A percentile compares a stretch with the other conserved stretches of the same genome.
phyloP scores from a whole-genome alignment of 2,113 vertebrate genomes.

The Sander vitreus region DNA sequence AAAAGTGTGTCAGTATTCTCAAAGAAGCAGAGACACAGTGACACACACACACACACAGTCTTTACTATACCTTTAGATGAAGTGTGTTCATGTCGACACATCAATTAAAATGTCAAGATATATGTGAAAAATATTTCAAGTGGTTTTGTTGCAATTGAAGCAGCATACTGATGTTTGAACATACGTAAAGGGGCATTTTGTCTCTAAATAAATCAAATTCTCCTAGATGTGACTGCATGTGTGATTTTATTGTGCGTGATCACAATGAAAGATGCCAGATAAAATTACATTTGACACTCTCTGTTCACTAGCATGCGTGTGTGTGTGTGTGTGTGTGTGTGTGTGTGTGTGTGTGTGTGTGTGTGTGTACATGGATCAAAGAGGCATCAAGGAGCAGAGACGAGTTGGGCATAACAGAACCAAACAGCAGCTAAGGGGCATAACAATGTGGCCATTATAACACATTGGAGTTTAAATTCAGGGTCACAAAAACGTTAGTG shows the following conservation, averaged over 20 bases:
- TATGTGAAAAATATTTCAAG: not conserved
- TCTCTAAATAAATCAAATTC: not conserved
- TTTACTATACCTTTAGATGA: not conserved
- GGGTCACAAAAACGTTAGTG: not conserved
- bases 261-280: not conserved
- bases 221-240: not conserved
- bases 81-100: not conserved
- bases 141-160: not conserved
- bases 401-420: not conserved
- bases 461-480: not conserved
- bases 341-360: no score
- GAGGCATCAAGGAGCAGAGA: not conserved
- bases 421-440: not conserved
- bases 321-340: no score
- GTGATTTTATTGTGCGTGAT: not conserved
- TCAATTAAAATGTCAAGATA: not conserved
- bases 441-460: not conserved
- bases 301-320: not conserved
- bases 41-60: not conserved
- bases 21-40: not conserved
- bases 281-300: not conserved
- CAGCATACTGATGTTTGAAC: not conserved
- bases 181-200: not conserved
- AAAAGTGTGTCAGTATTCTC: conserved; percentile 18
- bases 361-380: not conserved